Base-by-base conservation (phyloP, 2,888 invertebrate species). In the Leptopilina drosophilae region DNA sequence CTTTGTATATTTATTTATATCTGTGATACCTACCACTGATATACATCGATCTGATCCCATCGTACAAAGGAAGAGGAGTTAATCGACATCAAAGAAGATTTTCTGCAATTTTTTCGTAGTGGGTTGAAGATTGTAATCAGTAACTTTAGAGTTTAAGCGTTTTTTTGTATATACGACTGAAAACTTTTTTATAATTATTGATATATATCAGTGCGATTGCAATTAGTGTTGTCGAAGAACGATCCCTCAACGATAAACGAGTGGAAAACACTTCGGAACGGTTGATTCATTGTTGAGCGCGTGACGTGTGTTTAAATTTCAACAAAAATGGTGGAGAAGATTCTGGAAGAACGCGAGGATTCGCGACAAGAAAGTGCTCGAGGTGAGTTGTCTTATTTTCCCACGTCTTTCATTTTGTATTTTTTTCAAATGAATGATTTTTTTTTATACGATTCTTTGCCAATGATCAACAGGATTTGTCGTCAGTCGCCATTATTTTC, bases 311-410 rank as follows among this genome's bases (percentile, higher is more conserved):
- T 40, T 40, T 15, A 40, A 49, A 12, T 67, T 73, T 26, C n/a
- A 14, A 33, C 69, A 75, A 79, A 92, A 86, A 95, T 95, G 95
- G 95, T 95, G 86, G 95, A 95, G 92, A 93, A 94, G 90, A 95
- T 95, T 89, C 90, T 94, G 85, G 95, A 95, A 91, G 94, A 95
- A 92, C 92, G 92, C 83, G 93, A 94, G 89, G 93, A 93, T 88
- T 93, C 92, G 69, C 87, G 86, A 46, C 89, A 87, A 81, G 90
- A 89, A 76, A 81, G 82, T 59, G 84, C 80, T 56, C 82, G 87
- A 86, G 90, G 90, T 90, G 84, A 87, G 89, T 49, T 15, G 15
- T 15, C 33, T 11, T 56, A 15, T 62, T 14, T 2, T 59, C 46
- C 12, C 20, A 42, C 8, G 1, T 42, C 4, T 40, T 5, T 64